These are phyloP conservation scores for Pseudomyrmex sp. DNA, from an alignment of 1,140 invertebrate species.

Conservation along the genomic window DNA sequence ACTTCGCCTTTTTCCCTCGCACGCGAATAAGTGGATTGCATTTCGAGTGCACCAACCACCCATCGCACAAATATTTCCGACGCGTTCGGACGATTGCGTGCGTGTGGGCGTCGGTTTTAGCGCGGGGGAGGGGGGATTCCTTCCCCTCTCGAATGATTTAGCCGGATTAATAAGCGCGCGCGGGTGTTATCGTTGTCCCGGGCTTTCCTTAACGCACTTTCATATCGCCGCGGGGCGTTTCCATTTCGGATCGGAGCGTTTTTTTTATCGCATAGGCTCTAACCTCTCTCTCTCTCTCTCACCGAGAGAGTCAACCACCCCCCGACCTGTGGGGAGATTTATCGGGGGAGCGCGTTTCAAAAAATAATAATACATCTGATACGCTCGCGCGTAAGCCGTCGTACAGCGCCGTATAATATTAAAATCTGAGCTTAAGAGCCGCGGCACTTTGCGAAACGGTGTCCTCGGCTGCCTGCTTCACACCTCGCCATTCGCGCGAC, in stretches of 20 bases:
- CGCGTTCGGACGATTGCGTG: slow-evolving; percentile 34
- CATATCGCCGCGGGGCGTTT: slow-evolving; percentile 9
- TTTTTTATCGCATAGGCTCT: slow-evolving; percentile 20
- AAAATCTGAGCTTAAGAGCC: slow-evolving; percentile 7
- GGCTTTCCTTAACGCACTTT: slow-evolving; percentile 46
- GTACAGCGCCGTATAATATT: slow-evolving; percentile 32
- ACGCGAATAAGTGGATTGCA: slow-evolving; percentile 4
- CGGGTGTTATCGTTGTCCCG: slow-evolving; percentile 49
- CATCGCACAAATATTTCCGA: slow-evolving; percentile 36
- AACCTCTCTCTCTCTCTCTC: no score
- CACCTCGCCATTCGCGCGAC: background rate
- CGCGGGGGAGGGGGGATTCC: background rate
- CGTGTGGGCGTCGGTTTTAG: slow-evolving; percentile 19
- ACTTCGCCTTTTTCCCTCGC: background rate
- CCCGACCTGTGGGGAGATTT: slow-evolving; percentile 8
- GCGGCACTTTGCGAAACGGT: no score
- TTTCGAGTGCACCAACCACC: background rate
- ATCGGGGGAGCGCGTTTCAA: background rate
- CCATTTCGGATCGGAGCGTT: slow-evolving; percentile 32
- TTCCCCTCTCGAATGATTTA: slow-evolving; percentile 38
- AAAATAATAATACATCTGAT: slow-evolving; percentile 31
- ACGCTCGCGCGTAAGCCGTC: background rate
- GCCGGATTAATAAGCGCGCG: slow-evolving; percentile 58
- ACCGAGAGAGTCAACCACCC: background rate
- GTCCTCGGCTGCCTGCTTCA: background rate